Percentiles rank a stretch among this genome's conserved stretches.
These are phyloP conservation scores for Gadus chalcogrammus DNA, from an alignment of 2,113 vertebrate genomes.

Conservation along the genomic window DNA sequence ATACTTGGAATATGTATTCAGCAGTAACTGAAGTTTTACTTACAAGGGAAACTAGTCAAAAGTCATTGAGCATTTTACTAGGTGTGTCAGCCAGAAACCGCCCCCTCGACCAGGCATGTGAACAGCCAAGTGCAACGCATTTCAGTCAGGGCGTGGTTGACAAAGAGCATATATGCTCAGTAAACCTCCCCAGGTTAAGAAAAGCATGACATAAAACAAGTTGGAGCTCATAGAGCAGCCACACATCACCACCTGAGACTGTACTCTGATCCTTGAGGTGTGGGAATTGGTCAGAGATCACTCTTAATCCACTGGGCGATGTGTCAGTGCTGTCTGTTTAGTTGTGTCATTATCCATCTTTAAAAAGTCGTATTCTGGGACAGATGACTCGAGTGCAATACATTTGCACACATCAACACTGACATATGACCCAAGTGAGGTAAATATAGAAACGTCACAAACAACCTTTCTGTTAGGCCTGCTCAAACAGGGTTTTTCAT, in stretches of 20 bases:
- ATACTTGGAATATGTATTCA: conserved; percentile 22
- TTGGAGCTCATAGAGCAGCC: conserved; percentile 9
- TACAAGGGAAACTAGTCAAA: too few species aligned
- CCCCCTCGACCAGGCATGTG: too few species aligned
- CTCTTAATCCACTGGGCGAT: conserved; percentile 23
- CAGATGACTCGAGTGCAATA: conserved; percentile 20
- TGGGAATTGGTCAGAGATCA: conserved; percentile 26
- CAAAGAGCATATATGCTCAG: not conserved
- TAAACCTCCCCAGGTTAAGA: not conserved
- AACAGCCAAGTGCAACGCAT: too few species aligned
- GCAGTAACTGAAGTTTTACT: too few species aligned
- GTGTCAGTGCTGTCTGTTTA: conserved; percentile 29
- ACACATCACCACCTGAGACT: conserved; percentile 16
- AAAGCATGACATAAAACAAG: not conserved
- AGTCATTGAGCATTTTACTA: too few species aligned
- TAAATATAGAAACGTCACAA: not conserved
- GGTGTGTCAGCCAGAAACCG: too few species aligned
- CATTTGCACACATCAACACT: conserved; percentile 8
- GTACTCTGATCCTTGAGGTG: conserved; percentile 15
- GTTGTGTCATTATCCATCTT: conserved; percentile 19
- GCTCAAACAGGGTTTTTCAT: not conserved
- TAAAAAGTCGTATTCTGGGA: conserved; percentile 39
- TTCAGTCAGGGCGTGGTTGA: too few species aligned
- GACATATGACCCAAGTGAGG: not conserved
- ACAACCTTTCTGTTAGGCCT: not conserved